Base-by-base conservation (phyloP, 1,140 invertebrate genomes). In the Zaprionus camerounensis region DNA sequence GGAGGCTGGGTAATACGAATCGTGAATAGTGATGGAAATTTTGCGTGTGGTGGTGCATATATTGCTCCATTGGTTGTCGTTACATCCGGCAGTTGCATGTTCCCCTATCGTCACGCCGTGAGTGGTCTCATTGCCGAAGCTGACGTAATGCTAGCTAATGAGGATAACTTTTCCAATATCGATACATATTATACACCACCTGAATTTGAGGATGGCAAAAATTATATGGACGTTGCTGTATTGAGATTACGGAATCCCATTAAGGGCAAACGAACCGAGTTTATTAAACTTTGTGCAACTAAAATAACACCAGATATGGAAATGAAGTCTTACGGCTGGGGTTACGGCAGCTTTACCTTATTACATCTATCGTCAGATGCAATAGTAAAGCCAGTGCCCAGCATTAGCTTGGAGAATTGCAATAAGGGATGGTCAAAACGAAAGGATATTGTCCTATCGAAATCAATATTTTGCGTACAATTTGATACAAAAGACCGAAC, bases 31-130 rank as follows among this genome's bases (percentile, higher is more conserved):
- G 13, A 76, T 12, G 79, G 76, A 3, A n/a, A 26, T 7, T 79
- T 81, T 44, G 61, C 41, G 7, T 81, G 79, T n/a, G 63, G 72
- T 1, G 79, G 67, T 0, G 34, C 79, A 20, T 81, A 81, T 28
- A 66, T 71, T 22, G 7, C 79, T 0, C 76, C 79, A 0, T 5
- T 81, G 2, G 9, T 81, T 6, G 76, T 76, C 1, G 44, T 81
- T 3, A 71, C 79, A 28, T 81, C 79, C 5, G 79, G 38, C 6
- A 71, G 53, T 34, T 81, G 79, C 22, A 69, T 81, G 1, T 20
- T 68, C 6, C 71, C 71, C 0, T 64, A 67, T 69, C 58, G 63
- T 24, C 0, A 51, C 3, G 3, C 11, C 9, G 1, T 51, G 1
- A 28, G 71, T 22, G 57, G n/a, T 15, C 34, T 81, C 1, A 9